A percentile compares a stretch with the other conserved stretches of the same genome.
Conservation (phyloP, 2,888 invertebrate genomes). For the Octodonta nipae region DNA sequence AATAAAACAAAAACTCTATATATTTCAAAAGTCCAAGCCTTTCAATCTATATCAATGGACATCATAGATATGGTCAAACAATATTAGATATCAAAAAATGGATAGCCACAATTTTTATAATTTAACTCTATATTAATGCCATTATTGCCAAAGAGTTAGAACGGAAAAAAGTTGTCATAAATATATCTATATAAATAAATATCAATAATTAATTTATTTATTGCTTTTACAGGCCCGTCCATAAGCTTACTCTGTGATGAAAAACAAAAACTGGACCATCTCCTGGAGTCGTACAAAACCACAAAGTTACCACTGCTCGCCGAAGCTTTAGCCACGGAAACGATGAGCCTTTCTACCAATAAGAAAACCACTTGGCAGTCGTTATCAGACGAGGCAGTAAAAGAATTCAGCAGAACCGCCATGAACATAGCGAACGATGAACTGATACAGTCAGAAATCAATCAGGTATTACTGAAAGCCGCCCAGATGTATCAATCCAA, state of each 20-base stretch:
- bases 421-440: constrained; percentile 62
- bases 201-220: neutral
- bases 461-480: constrained; percentile 56
- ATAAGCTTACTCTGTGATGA: constrained; percentile 22
- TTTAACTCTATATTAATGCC: too few species aligned
- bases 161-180: too few species aligned
- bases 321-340: constrained; percentile 55
- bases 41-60: too few species aligned
- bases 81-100: too few species aligned
- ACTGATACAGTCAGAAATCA: constrained; percentile 63
- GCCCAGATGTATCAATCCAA: constrained; percentile 54
- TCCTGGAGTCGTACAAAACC: constrained; percentile 44
- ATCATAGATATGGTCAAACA: too few species aligned
- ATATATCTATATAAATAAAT: too few species aligned
- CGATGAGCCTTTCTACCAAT: constrained; percentile 46
- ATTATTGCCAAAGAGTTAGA: too few species aligned
- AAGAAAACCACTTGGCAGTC: constrained; percentile 29
- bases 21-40: too few species aligned
- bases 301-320: constrained; percentile 57
- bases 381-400: constrained; percentile 52
- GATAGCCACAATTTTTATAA: too few species aligned
- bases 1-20: too few species aligned
- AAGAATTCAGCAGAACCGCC: constrained; percentile 63
- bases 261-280: constrained; percentile 22
- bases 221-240: constrained; percentile 14